Evolutionary conservation across 1,140 invertebrate species (phyloP), one percentile per base, ranked within the genome.

Genomic region (Brachionus sp.): DNA sequence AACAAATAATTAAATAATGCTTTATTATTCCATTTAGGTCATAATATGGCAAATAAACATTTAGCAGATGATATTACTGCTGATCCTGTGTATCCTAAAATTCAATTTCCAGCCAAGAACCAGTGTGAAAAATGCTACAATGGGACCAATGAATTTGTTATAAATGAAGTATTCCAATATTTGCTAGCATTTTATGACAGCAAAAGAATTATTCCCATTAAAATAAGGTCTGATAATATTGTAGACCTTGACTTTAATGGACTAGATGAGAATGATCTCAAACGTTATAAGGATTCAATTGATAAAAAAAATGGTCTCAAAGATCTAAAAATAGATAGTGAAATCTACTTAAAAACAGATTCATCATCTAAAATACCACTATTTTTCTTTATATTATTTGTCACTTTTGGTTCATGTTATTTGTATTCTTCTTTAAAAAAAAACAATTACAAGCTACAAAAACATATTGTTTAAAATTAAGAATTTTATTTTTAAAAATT

Each of bases 31-130:
- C 1, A 25, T n/a, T 44, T 50, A 37, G 82, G 70, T 33, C 82
- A 83, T 19, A 83, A 83, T 37, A 7, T 87, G 85, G 96, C 95
- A 0, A 99, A 99, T 86, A 90, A 93, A 84, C 91, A 96, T 84
- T 88, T 98, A 13, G 91, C 93, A 35, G 93, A 94, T 0, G 94
- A 97, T 88, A 64, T 89, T 5, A 95, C 94, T 9, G 96, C 98
- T 88, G 97, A 99, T 90, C 95, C 96, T 0, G 85, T 91, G 77
- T 92, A 93, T 89, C 95, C 93, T 0, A 99, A 99, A 89, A 91
- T 93, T 44, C 93, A 95, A 86, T 99, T 97, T 89, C 97, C 97
- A 0, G 90, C 92, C 10, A 84, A 86, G 9, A 85, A 89, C 1
- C 89, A 91, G 77, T 97, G 96, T 89, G 90, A 91, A 0, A 86